Percentiles rank a stretch among this genome's conserved stretches.
Conservation (phyloP, 1,140 invertebrate genomes). For the Coelopa frigida region DNA sequence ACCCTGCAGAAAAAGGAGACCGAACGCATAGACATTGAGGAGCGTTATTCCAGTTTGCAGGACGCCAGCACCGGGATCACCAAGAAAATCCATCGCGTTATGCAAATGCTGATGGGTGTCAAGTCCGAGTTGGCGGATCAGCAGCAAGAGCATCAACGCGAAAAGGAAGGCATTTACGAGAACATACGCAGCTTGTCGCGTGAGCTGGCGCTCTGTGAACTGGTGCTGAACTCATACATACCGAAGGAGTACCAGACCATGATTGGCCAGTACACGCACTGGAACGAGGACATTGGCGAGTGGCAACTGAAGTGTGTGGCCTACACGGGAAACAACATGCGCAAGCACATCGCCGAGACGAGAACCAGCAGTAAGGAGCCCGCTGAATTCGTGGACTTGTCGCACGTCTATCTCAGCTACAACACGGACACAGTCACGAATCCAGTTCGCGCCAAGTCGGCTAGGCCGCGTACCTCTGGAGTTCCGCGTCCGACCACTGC, state of each 20-base stretch:
- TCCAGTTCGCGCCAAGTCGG: slow-evolving; percentile 32
- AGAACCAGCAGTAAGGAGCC: slow-evolving; percentile 33
- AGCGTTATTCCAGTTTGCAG: slow-evolving; percentile 88
- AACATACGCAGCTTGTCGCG: slow-evolving; percentile 80
- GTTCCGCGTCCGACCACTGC: slow-evolving; percentile 40
- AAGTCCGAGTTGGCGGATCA: slow-evolving; percentile 84
- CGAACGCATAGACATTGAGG: slow-evolving; percentile 91
- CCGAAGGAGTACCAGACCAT: slow-evolving; percentile 88
- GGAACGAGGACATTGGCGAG: slow-evolving; percentile 98
- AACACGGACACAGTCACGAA: slow-evolving; percentile 38
- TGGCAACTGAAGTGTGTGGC: slow-evolving; percentile 98
- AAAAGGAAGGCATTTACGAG: slow-evolving; percentile 93
- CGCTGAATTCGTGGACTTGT: slow-evolving; percentile 39
- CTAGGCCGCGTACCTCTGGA: slow-evolving; percentile 39
- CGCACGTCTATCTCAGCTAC: slow-evolving; percentile 43
- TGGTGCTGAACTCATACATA: slow-evolving; percentile 82
- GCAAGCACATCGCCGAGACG: slow-evolving; percentile 52
- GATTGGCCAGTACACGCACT: slow-evolving; percentile 87
- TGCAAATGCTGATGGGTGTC: slow-evolving; percentile 68
- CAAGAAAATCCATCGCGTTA: slow-evolving; percentile 87
- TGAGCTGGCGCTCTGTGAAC: slow-evolving; percentile 85
- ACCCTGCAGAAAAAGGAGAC: slow-evolving; percentile 80
- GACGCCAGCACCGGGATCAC: slow-evolving; percentile 89
- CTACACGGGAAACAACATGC: slow-evolving; percentile 98
- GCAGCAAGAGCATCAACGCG: slow-evolving; percentile 88